Base-by-base conservation (phyloP, 2,888 invertebrate genomes). In the Gnatocerus cornutus region DNA sequence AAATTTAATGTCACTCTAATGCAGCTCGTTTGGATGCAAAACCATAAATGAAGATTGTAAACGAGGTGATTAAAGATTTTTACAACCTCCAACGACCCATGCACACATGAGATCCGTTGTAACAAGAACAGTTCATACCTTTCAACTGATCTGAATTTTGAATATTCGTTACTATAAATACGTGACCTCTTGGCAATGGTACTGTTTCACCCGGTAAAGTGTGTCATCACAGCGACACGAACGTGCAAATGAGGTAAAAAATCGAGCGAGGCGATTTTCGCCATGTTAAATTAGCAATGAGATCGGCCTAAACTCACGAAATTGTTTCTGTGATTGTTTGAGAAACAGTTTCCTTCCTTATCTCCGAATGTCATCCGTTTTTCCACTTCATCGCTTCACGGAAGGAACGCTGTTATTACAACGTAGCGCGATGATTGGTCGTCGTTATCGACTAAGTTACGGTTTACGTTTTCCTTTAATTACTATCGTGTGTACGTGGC, bases 401-500 rank as follows among this genome's bases (percentile, higher is more conserved):
- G 33, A 58, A 53, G 45, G 30, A 39, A 43, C 30, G 46, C 10
- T 59, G 59, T 52, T 30, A 45, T 56, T 56, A 65, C 33, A 12
- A n/a, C 21, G 16, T 10, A 33, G 39, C 16, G 21, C 33, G 10
- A 39, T 43, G 21, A 59, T 59, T 59, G 53, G 67, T 52, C 16
- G 67, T 46, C 59, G 52, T 41, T 67, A 68, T 68, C 58, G 63
- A 63, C 68, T 58, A 7, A 66, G 39, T 27, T 48, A 37, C 68
- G 61, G 46, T 59, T 55, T 64, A 69, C 66, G 62, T 70, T 70
- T 62, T 58, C 55, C 64, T 66, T 53, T 70, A 70, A 70, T 70
- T 70, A 70, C 70, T 66, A 70, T 66, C 61, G 70, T 66, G 69
- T 65, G 70, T 70, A 70, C 66, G 66, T 59, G 66, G 58, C 37